These are phyloP conservation scores for Ptiloglossa arizonensis DNA, from an alignment of 1,140 invertebrate genomes.

Conservation along the genomic window DNA sequence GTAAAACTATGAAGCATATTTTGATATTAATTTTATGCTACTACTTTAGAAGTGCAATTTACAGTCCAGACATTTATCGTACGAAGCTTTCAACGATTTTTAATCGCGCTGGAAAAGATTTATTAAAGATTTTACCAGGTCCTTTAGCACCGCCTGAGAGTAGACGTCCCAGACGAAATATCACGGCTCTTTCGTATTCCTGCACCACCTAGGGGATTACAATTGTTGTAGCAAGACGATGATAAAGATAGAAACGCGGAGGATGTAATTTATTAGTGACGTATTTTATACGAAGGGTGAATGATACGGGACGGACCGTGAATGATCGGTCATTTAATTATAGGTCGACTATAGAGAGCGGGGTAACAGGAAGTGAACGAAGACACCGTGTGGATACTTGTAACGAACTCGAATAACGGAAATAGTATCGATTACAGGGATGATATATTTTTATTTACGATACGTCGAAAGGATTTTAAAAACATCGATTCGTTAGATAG, in stretches of 20 bases:
- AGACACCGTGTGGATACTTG: neutral
- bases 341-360: neutral
- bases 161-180: conserved; percentile 93
- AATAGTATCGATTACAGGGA: neutral
- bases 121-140: conserved; percentile 84
- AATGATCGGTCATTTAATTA: conserved; percentile 20
- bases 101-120: too few species aligned
- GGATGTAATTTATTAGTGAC: neutral
- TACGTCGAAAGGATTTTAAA: neutral
- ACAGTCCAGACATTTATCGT: too few species aligned
- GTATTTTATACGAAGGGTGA: neutral
- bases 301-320: neutral
- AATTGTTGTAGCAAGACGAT: too few species aligned
- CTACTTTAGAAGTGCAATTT: too few species aligned
- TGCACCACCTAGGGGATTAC: conserved; percentile 88
- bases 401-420: neutral
- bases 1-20: too few species aligned
- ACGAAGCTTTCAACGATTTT: too few species aligned
- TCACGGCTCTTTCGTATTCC: conserved; percentile 95
- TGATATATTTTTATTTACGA: neutral
- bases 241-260: too few species aligned
- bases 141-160: conserved; percentile 95
- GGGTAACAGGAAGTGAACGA: neutral
- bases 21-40: too few species aligned
- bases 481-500: too few species aligned